A percentile compares a stretch with the other conserved stretches of the same genome.
Conservation (phyloP, 2,888 invertebrate genomes). For the Notocelia uddmanniana region DNA sequence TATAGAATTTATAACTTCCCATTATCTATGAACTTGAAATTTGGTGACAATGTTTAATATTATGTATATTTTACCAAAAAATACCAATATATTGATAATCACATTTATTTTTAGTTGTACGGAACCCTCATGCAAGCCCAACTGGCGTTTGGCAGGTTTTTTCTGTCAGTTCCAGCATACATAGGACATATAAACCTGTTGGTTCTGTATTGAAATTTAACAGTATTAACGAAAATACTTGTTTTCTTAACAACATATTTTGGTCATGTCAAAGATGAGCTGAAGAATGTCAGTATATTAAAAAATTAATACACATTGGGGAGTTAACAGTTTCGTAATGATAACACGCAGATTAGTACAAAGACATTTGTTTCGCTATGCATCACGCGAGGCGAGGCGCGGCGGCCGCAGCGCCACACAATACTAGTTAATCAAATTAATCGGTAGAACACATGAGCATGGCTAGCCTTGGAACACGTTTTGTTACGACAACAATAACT, state of each 20-base stretch:
- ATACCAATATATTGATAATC: too few relatives aligned
- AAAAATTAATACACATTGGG: neutral
- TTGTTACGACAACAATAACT: slow-evolving; percentile 66
- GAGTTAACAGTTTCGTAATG: slow-evolving; percentile 29
- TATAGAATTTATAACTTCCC: too few relatives aligned
- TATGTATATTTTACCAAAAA: too few relatives aligned
- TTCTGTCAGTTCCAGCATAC: neutral
- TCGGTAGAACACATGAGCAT: slow-evolving; percentile 52
- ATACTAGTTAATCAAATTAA: slow-evolving; percentile 55
- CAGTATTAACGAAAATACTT: neutral
- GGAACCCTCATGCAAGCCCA: too few relatives aligned
- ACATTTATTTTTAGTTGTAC: too few relatives aligned
- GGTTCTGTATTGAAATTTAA: neutral
- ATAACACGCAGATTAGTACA: slow-evolving; percentile 28
- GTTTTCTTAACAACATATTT: neutral
- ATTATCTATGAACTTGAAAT: too few relatives aligned
- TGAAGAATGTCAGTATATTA: neutral
- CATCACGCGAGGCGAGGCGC: slow-evolving; percentile 42
- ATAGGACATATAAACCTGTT: neutral
- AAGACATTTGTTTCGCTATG: slow-evolving; percentile 33
- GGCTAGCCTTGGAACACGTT: slow-evolving; percentile 71
- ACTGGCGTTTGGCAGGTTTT: too few relatives aligned
- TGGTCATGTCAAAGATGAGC: neutral
- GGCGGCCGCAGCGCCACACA: slow-evolving; percentile 30
- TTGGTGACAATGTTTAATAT: too few relatives aligned